Evolutionary conservation across 1,140 invertebrate genomes (phyloP).

Genomic region (Penaeus indicus): DNA sequence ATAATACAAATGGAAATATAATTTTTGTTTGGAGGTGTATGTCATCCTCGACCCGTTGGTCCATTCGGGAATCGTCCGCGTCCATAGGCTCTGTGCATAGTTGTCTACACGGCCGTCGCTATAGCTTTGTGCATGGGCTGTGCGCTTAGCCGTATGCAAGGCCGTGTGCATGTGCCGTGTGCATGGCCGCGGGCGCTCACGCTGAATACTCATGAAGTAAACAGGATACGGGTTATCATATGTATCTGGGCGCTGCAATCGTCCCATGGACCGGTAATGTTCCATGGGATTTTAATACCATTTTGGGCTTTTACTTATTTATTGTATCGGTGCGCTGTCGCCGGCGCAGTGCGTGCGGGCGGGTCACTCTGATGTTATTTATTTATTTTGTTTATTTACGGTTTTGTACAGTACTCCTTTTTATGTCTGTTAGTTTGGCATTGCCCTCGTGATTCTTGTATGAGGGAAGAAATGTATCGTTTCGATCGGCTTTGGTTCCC

Average conservation of each 20-base stretch:
- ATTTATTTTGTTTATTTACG: background rate
- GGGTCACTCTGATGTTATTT: too few species aligned
- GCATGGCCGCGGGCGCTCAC: background rate
- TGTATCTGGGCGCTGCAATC: background rate
- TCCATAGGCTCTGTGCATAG: background rate
- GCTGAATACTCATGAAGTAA: slow-evolving; percentile 32
- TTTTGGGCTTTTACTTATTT: slow-evolving; percentile 8
- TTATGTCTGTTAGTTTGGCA: too few species aligned
- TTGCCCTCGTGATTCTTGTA: too few species aligned
- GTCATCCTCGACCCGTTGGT: too few species aligned
- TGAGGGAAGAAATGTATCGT: too few species aligned
- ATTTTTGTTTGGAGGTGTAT: too few species aligned
- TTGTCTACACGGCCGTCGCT: background rate
- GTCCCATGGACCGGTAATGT: slow-evolving; percentile 46
- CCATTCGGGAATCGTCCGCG: too few species aligned
- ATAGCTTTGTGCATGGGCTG: background rate
- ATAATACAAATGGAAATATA: too few species aligned
- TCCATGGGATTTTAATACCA: slow-evolving; percentile 16
- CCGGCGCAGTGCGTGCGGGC: too few species aligned
- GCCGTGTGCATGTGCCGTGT: background rate
- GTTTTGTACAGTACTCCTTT: background rate
- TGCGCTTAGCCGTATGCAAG: background rate
- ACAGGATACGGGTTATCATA: background rate
- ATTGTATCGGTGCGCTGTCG: background rate
- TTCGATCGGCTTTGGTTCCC: too few species aligned